Evolutionary conservation across 1,140 invertebrate species (phyloP).

Genomic region (Linepithema humile): DNA sequence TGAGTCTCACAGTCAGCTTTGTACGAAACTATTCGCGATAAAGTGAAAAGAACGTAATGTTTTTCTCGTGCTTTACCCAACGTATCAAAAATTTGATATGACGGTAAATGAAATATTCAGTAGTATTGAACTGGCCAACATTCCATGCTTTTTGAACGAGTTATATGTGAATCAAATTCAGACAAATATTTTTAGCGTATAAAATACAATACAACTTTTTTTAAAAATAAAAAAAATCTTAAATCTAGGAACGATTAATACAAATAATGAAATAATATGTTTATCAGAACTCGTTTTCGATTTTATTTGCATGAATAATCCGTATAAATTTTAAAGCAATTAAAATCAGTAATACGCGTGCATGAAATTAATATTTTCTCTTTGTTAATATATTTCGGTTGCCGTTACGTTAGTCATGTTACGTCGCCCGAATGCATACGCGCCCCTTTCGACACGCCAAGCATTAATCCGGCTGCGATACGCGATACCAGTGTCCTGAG

Average conservation of each 20-base stretch:
- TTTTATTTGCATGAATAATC: no score
- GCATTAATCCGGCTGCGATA: conserved; percentile 25
- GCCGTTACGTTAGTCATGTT: background rate
- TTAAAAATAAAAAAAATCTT: no score
- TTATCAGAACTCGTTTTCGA: no score
- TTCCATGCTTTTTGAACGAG: background rate
- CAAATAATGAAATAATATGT: no score
- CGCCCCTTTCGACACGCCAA: background rate
- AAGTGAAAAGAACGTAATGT: conserved; percentile 1
- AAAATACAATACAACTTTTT: no score
- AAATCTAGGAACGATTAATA: no score
- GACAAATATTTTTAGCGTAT: background rate
- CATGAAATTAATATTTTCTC: no score
- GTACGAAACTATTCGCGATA: background rate
- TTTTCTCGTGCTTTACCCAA: background rate
- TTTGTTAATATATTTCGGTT: background rate
- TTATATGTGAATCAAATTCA: background rate
- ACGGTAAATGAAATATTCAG: background rate
- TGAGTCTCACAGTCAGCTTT: conserved; percentile 39
- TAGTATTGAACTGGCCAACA: background rate
- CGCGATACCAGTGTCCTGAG: conserved; percentile 38
- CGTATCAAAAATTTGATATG: conserved; percentile 33
- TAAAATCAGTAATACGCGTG: no score
- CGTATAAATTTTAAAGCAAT: no score
- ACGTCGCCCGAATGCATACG: background rate